phyloP scores from a whole-genome alignment of 2,797 vertebrate genomes.

The Dendrocincla tyrannina region DNA sequence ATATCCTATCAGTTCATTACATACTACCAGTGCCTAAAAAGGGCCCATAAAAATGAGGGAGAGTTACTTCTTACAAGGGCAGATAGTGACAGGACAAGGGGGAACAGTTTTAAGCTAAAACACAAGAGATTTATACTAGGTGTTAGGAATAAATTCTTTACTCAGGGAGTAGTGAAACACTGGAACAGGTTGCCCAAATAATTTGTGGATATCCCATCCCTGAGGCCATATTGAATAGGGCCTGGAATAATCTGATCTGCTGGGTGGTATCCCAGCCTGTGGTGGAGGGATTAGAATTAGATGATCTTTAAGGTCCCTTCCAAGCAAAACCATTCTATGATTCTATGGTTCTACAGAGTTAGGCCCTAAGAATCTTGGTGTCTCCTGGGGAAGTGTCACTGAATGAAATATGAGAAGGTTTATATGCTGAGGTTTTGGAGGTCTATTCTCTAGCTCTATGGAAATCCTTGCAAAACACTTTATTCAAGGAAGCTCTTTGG shows the following conservation, averaged over 20 bases:
- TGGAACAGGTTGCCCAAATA: not conserved
- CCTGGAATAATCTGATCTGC: too few relatives aligned
- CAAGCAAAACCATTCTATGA: not conserved
- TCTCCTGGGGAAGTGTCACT: not conserved
- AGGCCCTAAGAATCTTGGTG: not conserved
- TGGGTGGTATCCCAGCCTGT: too few relatives aligned
- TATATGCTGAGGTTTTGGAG: not conserved
- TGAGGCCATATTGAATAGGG: too few relatives aligned
- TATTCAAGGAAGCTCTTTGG: not conserved
- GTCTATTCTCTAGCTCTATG: not conserved
- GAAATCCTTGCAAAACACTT: not conserved
- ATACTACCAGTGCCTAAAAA: not conserved
- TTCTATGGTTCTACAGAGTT: not conserved
- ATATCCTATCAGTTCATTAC: not conserved
- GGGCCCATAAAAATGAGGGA: not conserved
- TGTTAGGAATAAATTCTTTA: not conserved
- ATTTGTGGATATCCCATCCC: not conserved
- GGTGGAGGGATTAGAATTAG: too few relatives aligned
- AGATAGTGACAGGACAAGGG: not conserved
- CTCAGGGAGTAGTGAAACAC: not conserved
- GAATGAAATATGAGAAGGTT: not conserved
- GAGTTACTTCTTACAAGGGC: not conserved
- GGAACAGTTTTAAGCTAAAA: not conserved
- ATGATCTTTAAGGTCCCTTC: not conserved
- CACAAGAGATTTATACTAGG: accelerated